phyloP scores from a whole-genome alignment of 2,797 vertebrate genomes.

The Esox masquinongy region DNA sequence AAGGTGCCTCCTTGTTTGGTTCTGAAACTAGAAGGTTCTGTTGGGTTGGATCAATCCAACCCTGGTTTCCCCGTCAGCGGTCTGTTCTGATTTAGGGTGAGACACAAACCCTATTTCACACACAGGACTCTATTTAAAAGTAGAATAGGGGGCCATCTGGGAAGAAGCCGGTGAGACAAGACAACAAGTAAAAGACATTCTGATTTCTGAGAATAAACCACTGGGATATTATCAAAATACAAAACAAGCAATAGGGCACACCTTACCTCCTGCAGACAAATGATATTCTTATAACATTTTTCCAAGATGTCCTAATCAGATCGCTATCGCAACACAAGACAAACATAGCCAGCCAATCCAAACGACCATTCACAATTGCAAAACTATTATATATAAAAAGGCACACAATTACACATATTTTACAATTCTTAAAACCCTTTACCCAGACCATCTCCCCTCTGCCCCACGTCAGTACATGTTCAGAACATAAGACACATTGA shows the following conservation, averaged over 20 bases:
- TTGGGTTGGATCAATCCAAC: no score
- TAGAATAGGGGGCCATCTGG: background rate
- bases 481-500: conserved; percentile 17
- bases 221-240: conserved; percentile 23
- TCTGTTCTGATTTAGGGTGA: background rate
- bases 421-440: background rate
- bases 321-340: conserved; percentile 35
- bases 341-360: conserved; percentile 16
- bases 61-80: conserved; percentile 4
- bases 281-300: background rate
- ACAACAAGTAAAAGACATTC: conserved; percentile 2
- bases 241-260: background rate
- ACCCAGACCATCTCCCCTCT: background rate
- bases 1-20: no score
- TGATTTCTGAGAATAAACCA: background rate
- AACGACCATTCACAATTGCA: background rate
- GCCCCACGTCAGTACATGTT: background rate
- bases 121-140: background rate
- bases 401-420: background rate
- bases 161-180: conserved; percentile 5
- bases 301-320: background rate
- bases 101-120: conserved; percentile 30
- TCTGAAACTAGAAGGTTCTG: no score
- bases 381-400: background rate
- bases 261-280: conserved; percentile 24